phyloP scores from a whole-genome alignment of 2,113 vertebrate genomes.

The Egretta garzetta region DNA sequence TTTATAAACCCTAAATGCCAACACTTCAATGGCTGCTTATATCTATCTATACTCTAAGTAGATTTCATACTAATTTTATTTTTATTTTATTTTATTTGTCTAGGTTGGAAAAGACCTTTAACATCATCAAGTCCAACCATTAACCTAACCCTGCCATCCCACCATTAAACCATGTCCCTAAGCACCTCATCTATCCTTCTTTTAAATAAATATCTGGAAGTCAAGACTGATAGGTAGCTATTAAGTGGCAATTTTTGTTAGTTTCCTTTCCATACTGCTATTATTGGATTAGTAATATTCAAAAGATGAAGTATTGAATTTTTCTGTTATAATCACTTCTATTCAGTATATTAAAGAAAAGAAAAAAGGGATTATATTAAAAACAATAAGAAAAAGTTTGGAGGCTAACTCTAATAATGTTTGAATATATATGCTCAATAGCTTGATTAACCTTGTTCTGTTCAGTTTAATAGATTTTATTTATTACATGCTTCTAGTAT shows the following conservation, averaged over 20 bases:
- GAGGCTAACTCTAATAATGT: neutral
- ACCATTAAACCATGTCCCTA: too few species aligned
- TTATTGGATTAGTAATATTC: neutral
- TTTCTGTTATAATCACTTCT: neutral
- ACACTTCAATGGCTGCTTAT: neutral
- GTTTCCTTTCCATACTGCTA: neutral
- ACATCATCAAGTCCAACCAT: too few species aligned
- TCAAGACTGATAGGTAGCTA: neutral
- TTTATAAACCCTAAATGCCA: neutral
- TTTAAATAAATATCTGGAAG: neutral
- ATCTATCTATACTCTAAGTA: neutral
- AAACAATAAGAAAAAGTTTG: neutral
- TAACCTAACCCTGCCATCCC: too few species aligned
- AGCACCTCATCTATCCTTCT: too few species aligned
- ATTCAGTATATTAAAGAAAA: neutral
- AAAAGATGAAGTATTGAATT: neutral
- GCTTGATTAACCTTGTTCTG: rapidly evolving
- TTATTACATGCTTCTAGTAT: neutral
- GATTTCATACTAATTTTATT: neutral
- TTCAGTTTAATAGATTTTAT: neutral
- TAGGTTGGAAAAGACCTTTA: too few species aligned
- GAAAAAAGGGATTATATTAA: neutral
- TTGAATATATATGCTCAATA: neutral
- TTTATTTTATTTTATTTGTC: too few species aligned
- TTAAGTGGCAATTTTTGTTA: neutral